A percentile compares a stretch with the other conserved stretches of the same genome.
These are phyloP conservation scores for Blennius ocellaris DNA, from an alignment of 2,113 vertebrate species.

Conservation along the genomic window DNA sequence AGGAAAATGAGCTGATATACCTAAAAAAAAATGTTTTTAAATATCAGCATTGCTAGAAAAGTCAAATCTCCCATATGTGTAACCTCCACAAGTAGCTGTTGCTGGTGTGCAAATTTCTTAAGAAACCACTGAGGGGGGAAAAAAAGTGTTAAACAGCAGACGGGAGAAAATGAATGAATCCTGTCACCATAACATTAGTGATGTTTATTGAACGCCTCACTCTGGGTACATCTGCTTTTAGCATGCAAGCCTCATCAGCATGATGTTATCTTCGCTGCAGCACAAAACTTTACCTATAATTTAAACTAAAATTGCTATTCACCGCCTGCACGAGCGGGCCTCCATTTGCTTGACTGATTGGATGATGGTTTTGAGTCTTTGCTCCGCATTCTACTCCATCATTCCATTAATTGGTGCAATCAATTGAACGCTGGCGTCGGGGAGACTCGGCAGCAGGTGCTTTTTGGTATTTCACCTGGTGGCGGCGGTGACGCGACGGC, in stretches of 20 bases:
- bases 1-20: too few relatives aligned
- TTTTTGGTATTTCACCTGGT: conserved; percentile 32
- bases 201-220: conserved; percentile 26
- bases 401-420: conserved; percentile 71
- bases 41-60: neutral
- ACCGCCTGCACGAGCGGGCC: conserved; percentile 3
- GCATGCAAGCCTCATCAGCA: neutral
- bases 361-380: conserved; percentile 42
- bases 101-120: neutral
- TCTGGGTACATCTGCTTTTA: neutral
- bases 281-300: conserved; percentile 1
- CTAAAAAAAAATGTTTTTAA: neutral
- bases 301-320: conserved; percentile 55
- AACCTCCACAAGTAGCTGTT: neutral
- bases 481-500: neutral
- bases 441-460: conserved; percentile 50
- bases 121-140: too few relatives aligned
- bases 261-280: conserved; percentile 13
- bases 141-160: neutral
- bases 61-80: neutral
- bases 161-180: neutral
- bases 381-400: conserved; percentile 38
- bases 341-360: conserved; percentile 57
- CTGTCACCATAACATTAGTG: conserved; percentile 14
- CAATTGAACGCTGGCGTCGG: conserved; percentile 56